Conservation (phyloP, 2,888 invertebrate species). For the Acanthosepion lycidas region DNA sequence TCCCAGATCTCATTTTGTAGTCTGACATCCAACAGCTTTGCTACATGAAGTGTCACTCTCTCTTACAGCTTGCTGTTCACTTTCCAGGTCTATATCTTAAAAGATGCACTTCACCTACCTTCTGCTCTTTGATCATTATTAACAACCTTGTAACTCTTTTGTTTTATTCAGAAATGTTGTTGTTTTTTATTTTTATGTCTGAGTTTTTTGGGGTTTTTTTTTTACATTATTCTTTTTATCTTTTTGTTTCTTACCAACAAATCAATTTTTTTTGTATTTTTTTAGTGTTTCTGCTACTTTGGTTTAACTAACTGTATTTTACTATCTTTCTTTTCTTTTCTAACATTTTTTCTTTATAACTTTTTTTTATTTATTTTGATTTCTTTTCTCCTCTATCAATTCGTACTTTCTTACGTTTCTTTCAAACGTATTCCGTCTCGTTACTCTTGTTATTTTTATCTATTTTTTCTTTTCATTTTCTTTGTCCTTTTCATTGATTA, state of each 20-base stretch:
- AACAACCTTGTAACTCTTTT: background rate
- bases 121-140: background rate
- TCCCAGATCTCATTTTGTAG: background rate
- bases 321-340: too few species aligned
- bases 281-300: background rate
- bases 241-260: background rate
- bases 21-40: conserved; percentile 12
- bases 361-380: too few species aligned
- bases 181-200: too few species aligned
- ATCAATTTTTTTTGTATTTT: background rate
- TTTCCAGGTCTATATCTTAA: background rate
- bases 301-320: background rate
- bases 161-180: background rate
- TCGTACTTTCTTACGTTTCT: too few species aligned
- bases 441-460: too few species aligned
- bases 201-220: background rate
- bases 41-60: background rate
- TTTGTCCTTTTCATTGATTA: too few species aligned
- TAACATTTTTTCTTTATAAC: too few species aligned
- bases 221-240: background rate
- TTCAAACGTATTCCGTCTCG: too few species aligned
- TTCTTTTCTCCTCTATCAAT: too few species aligned
- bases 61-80: background rate
- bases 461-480: too few species aligned
- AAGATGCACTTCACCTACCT: background rate